Base-by-base conservation (phyloP, 2,113 vertebrate genomes). In the Dinomys branickii region DNA sequence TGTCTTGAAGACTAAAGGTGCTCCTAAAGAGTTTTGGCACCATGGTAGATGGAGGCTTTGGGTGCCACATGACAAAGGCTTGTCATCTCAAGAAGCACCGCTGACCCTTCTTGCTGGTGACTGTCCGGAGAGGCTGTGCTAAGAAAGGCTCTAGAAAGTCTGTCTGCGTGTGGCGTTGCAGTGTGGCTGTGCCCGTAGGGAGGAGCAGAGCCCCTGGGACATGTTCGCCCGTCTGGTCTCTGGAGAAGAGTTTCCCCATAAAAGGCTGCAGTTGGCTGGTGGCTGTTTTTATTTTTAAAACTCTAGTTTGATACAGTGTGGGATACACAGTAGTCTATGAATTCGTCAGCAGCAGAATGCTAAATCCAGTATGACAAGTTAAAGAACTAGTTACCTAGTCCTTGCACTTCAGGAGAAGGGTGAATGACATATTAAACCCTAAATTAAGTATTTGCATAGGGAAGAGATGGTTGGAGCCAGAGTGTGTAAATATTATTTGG, bases 281-380 rank as follows among this genome's bases (percentile, higher is more conserved):
- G 22, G 52, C 1, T 93, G 26, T 41, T 28, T 44, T 19, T 58
- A 1, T 9, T 47, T 93, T 86, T 22, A 63, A 58, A 63, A 56
- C 65, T 35, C 69, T n/a, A 86, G 0, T 89, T 93, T 83, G 71
- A 92, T 59, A 33, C 17, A 86, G 38, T 83, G 7, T 78, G 33
- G 38, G 41, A 11, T 92, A 52, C 88, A 17, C 33, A 90, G 13
- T 41, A 82, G 2, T 50, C 85, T 94, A 65, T 90, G 17, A 82
- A 65, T 82, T 94, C 94, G 44, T 84, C 41, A 78, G n/a, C 63
- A 52, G 44, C 87, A 78, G 94, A 52, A 56, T 80, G 16, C 47
- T 61, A 28, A 82, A 33, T 50, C 20, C 56, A 30, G 0, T 33
- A 78, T 47, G 30, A n/a, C 38, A 44, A 61, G 12, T 89, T 91